These are phyloP conservation scores for Mus pahari DNA, from an alignment of 2,113 vertebrate species.

Conservation along the genomic window DNA sequence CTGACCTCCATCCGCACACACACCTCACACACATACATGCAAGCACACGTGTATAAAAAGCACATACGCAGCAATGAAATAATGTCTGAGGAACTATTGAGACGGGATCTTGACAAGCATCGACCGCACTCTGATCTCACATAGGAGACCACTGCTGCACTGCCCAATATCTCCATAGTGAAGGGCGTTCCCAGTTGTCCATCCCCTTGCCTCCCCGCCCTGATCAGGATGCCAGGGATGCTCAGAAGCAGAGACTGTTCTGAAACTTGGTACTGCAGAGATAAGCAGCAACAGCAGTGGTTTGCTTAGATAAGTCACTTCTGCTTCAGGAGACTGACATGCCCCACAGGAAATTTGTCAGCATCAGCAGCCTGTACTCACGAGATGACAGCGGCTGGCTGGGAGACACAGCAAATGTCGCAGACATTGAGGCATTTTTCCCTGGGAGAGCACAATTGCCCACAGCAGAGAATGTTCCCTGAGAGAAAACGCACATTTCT, in stretches of 20 bases:
- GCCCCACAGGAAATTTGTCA: neutral
- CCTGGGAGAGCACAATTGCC: neutral
- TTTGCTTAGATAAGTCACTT: neutral
- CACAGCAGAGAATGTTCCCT: neutral
- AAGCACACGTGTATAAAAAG: neutral
- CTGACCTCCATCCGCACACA: neutral
- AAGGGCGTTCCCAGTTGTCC: neutral
- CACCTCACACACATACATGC: neutral
- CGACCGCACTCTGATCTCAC: neutral
- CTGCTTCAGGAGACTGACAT: neutral
- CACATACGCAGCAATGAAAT: too few species aligned
- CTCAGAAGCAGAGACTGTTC: neutral
- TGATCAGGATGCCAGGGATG: neutral
- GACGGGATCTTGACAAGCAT: neutral
- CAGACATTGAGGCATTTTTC: neutral
- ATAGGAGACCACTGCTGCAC: neutral
- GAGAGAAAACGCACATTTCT: constrained; percentile 41
- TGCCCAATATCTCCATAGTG: neutral
- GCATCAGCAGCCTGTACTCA: neutral
- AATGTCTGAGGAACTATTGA: neutral
- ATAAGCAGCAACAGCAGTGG: neutral
- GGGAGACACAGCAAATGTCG: neutral
- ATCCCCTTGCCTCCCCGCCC: neutral
- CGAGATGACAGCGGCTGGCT: neutral
- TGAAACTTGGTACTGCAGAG: neutral